Conservation (phyloP, 1,140 invertebrate species). For the fruit fly (Drosophila melanogaster) region Release_6_plus_ISO1_MT NT_037436.4:12833501-12834000, state of each 20-base stretch:
- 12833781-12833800: neutral
- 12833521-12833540: conserved; percentile 37
- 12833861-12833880: neutral
- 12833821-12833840: neutral
- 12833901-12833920: too few relatives aligned
- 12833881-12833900: too few relatives aligned
- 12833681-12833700: conserved; percentile 4
- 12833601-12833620: conserved; percentile 13
- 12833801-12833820: neutral
- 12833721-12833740: neutral
- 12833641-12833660: conserved; percentile 7
- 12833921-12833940: too few relatives aligned
- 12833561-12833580: conserved; percentile 43
- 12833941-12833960: too few relatives aligned
- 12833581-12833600: conserved; percentile 22
- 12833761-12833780: conserved; percentile 12
- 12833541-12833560: conserved; percentile 5
- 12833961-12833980: too few relatives aligned
- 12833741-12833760: conserved; percentile 4
- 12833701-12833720: conserved; percentile 10
- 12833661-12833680: conserved; percentile 30
- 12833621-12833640: conserved; percentile 35
- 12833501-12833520: conserved; percentile 27
- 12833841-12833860: neutral
- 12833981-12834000: too few relatives aligned